A percentile compares a stretch with the other conserved stretches of the same genome.
Conservation (phyloP, 2,888 invertebrate species). For the Plagodis dolabraria region DNA sequence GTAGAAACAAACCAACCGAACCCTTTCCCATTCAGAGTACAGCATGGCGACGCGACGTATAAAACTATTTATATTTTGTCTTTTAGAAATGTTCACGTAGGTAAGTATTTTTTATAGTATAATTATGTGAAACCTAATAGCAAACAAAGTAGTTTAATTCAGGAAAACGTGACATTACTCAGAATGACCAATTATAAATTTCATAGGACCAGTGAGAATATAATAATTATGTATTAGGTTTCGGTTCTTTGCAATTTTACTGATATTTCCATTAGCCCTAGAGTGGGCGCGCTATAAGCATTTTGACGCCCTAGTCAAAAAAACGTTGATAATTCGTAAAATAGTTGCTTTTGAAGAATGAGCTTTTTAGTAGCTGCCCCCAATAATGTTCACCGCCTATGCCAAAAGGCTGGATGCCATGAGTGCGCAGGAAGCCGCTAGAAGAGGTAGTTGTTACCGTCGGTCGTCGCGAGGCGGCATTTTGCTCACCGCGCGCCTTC, state of each 20-base stretch:
- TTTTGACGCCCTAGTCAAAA: no score
- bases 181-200: slow-evolving; percentile 24
- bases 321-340: no score
- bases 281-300: no score
- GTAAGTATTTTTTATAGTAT: background rate
- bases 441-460: no score
- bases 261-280: slow-evolving; percentile 46
- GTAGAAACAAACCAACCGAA: slow-evolving; percentile 12
- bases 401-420: no score
- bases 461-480: no score
- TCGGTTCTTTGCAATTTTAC: slow-evolving; percentile 34
- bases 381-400: no score
- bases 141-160: slow-evolving; percentile 28
- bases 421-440: no score
- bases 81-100: background rate
- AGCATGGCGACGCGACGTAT: slow-evolving; percentile 8
- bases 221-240: slow-evolving; percentile 39
- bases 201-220: slow-evolving; percentile 23
- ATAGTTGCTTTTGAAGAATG: no score
- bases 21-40: slow-evolving; percentile 22
- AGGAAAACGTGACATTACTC: slow-evolving; percentile 37
- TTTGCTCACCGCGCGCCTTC: no score
- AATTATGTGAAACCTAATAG: background rate
- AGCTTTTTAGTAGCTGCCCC: no score
- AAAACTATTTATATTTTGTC: slow-evolving; percentile 11